Base-by-base conservation (phyloP, 2,888 invertebrate genomes). In the Eurytoma adleriae region DNA sequence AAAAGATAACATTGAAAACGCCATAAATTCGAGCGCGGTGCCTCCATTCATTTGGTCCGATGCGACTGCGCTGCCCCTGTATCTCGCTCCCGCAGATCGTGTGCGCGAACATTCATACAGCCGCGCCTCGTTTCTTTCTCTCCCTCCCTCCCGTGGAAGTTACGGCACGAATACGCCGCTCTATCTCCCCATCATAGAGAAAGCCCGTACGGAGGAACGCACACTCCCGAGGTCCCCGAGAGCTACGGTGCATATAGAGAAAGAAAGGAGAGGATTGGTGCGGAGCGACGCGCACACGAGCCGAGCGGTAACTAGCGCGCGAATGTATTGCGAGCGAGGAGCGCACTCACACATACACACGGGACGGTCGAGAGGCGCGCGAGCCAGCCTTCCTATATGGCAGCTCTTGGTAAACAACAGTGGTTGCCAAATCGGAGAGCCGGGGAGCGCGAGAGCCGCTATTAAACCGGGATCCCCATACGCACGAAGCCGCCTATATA, bases 331-430 rank as follows among this genome's bases (percentile, higher is more conserved):
- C 48, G 0, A 2, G 18, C n/a, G n/a, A 10, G n/a, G 14, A 73
- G 52, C 66, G 64, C 74, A 59, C 78, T 73, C 72, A 73, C 80
- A 78, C 79, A 50, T 56, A 79, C 79, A 61, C 57, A n/a, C 54
- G 27, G 83, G 82, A 75, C 79, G 61, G 59, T 76, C 85, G 13
- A 10, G 14, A 13, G 54, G 72, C 62, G 16, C 50, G 27, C 20
- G 48, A 16, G n/a, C 16, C 73, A 67, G 70, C 62, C 72, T 80
- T 86, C 87, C 84, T 88, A 88, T 85, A 89, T 87, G 87, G 88
- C 84, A 83, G 86, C 80, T 86, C 87, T 86, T 86, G 86, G 88
- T 90, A 90, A 89, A 89, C 89, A 90, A 86, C 89, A 88, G 87
- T 86, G 88, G 87, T 89, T 89, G 87, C 90, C 89, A 90, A 90